These are phyloP conservation scores for Apotomis capreana DNA, from an alignment of 2,888 invertebrate genomes.

Conservation along the genomic window DNA sequence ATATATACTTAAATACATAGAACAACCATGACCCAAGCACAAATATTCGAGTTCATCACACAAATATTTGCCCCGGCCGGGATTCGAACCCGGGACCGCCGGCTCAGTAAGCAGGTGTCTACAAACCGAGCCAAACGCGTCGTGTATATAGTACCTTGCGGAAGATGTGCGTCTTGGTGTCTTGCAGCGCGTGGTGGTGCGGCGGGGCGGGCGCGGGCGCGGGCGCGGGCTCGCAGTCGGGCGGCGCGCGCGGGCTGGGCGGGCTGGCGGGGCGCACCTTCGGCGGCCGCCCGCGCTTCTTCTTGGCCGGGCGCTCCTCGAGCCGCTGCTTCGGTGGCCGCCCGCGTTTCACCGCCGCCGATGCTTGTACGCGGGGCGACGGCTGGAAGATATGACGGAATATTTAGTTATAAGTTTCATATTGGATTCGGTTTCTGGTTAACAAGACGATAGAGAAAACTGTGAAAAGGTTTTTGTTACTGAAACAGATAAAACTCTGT, in stretches of 20 bases:
- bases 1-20: too few species aligned
- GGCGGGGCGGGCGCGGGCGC: not conserved
- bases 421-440: too few species aligned
- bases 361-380: constrained; percentile 62
- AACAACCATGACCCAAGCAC: too few species aligned
- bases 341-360: constrained; percentile 75
- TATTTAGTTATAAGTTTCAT: too few species aligned
- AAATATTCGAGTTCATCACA: too few species aligned
- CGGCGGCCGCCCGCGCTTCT: constrained; percentile 73
- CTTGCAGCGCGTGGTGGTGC: constrained; percentile 54
- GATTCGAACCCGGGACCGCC: too few species aligned
- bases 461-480: too few species aligned
- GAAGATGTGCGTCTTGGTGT: constrained; percentile 75
- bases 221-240: constrained; percentile 26
- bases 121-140: too few species aligned
- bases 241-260: constrained; percentile 62
- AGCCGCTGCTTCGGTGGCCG: constrained; percentile 77
- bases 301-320: constrained; percentile 71
- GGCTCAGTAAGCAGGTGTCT: too few species aligned
- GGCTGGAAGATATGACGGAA: constrained; percentile 46
- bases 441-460: too few species aligned
- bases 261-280: constrained; percentile 54
- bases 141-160: constrained; percentile 60
- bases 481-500: too few species aligned
- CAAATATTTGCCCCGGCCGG: too few species aligned